phyloP scores from a whole-genome alignment of 2,888 invertebrate genomes.

The Philereme vetulata region DNA sequence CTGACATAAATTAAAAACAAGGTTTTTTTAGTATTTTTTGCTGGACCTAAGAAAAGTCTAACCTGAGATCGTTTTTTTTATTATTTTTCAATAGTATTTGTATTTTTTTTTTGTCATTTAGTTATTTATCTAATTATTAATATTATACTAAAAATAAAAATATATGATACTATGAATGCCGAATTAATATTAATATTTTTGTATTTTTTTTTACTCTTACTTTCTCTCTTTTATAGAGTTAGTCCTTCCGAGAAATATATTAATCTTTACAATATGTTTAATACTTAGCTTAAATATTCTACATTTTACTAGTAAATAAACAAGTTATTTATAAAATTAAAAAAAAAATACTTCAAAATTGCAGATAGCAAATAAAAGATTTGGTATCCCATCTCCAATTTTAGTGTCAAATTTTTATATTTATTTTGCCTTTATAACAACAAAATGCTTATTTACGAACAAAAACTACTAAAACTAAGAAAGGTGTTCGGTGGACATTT shows the following conservation, averaged over 20 bases:
- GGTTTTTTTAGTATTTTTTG: conserved; percentile 8
- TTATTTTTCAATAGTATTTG: conserved; percentile 54
- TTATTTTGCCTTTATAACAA: conserved; percentile 26
- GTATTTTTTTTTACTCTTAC: conserved; percentile 33
- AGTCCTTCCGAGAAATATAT: conserved; percentile 33
- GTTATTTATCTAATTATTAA: conserved; percentile 51
- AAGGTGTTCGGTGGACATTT: conserved; percentile 56
- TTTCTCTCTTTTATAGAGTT: no score
- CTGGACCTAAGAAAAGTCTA: conserved; percentile 23
- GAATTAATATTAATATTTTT: conserved; percentile 30
- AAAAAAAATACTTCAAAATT: conserved; percentile 8
- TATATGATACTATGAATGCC: conserved; percentile 37
- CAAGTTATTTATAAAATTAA: conserved; percentile 28
- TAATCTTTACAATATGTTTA: conserved; percentile 29
- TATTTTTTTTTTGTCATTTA: conserved; percentile 70
- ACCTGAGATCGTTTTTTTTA: conserved; percentile 74
- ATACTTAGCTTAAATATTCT: conserved; percentile 31
- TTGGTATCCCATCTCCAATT: conserved; percentile 4
- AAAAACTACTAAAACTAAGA: conserved; percentile 29
- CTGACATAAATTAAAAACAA: no score
- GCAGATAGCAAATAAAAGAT: neutral
- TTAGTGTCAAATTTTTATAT: conserved; percentile 1
- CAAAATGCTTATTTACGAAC: conserved; percentile 41
- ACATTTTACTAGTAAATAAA: conserved; percentile 40
- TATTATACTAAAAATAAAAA: conserved; percentile 30